These are phyloP conservation scores for Cantharis rufa DNA, from an alignment of 2,888 invertebrate species.

Conservation along the genomic window DNA sequence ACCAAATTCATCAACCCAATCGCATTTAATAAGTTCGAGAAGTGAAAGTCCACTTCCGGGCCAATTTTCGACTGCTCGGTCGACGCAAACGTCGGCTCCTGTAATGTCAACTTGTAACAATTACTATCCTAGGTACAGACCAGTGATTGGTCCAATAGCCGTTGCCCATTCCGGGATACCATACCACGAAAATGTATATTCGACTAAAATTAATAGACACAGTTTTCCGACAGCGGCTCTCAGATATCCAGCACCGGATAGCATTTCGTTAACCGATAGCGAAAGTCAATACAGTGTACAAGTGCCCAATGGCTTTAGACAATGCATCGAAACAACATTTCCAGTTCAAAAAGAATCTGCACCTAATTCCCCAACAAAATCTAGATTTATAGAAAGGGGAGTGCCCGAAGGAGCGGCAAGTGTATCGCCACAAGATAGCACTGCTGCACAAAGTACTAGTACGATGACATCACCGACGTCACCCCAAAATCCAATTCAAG, in stretches of 20 bases:
- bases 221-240: conserved; percentile 47
- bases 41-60: conserved; percentile 54
- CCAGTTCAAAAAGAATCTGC: conserved; percentile 50
- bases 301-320: conserved; percentile 45
- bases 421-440: conserved; percentile 67
- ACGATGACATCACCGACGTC: conserved; percentile 56
- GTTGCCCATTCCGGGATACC: conserved; percentile 36
- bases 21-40: conserved; percentile 47
- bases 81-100: conserved; percentile 51
- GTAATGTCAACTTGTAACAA: conserved; percentile 44
- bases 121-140: conserved; percentile 47
- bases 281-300: conserved; percentile 47
- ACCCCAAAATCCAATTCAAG: conserved; percentile 59
- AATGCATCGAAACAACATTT: conserved; percentile 38
- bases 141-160: conserved; percentile 40
- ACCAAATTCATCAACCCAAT: conserved; percentile 35
- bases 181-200: conserved; percentile 48
- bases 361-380: conserved; percentile 62
- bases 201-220: conserved; percentile 48
- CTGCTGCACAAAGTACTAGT: conserved; percentile 50
- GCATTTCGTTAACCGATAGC: conserved; percentile 48
- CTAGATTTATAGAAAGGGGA: conserved; percentile 63
- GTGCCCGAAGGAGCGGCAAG: conserved; percentile 77
- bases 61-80: conserved; percentile 52
- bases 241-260: conserved; percentile 46